Percentiles rank a stretch among this genome's conserved stretches.
These are phyloP conservation scores for Takifugu bimaculatus DNA, from an alignment of 2,113 vertebrate genomes.

Conservation along the genomic window DNA sequence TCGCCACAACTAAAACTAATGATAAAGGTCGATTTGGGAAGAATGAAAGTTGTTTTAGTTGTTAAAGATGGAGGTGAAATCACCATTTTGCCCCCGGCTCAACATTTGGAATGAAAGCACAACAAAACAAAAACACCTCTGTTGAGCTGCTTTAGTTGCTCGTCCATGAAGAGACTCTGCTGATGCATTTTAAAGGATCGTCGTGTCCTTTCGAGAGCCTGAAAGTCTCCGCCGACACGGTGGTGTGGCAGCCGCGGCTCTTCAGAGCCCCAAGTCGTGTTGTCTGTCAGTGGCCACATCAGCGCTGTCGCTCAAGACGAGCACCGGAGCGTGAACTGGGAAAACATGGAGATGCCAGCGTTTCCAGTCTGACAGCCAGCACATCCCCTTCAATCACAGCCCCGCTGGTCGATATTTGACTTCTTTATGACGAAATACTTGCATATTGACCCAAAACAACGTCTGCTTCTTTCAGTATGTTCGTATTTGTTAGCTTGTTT, in stretches of 20 bases:
- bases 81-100: too few species aligned
- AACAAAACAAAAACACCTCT: background rate
- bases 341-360: slow-evolving; percentile 37
- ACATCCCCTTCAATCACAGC: background rate
- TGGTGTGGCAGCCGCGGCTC: slow-evolving; percentile 35
- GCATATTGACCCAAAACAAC: background rate
- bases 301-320: slow-evolving; percentile 51
- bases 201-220: background rate
- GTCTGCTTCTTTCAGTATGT: background rate
- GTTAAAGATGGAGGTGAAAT: background rate
- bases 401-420: too few species aligned
- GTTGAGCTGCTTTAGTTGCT: background rate
- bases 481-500: background rate
- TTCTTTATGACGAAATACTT: too few species aligned
- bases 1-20: too few species aligned
- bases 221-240: slow-evolving; percentile 21
- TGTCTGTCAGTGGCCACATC: slow-evolving; percentile 49
- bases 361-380: slow-evolving; percentile 30
- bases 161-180: background rate
- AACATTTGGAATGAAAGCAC: background rate
- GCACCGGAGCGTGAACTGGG: slow-evolving; percentile 43
- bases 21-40: too few species aligned
- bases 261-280: slow-evolving; percentile 35
- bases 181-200: background rate
- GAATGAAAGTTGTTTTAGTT: too few species aligned